Percentiles rank a stretch among this genome's conserved stretches.
Evolutionary conservation across 2,888 invertebrate genomes (phyloP).

Genomic region (Dasypolia templi): DNA sequence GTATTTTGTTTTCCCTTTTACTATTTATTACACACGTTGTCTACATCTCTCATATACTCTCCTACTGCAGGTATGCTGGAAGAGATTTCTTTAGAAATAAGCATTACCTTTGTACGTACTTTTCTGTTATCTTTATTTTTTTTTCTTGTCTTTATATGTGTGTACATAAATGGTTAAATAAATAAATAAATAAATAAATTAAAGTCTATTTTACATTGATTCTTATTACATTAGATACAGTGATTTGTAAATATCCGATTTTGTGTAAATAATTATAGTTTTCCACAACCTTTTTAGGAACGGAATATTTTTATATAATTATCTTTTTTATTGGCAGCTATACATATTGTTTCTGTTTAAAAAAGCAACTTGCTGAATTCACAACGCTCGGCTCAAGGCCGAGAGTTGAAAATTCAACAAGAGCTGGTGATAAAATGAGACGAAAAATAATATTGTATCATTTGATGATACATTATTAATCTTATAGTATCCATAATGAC

Average conservation of each 20-base stretch:
- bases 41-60: too few species aligned
- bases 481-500: neutral
- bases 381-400: neutral
- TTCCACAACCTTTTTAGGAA: slow-evolving; percentile 59
- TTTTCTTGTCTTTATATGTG: too few species aligned
- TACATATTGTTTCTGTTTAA: neutral
- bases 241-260: slow-evolving; percentile 42
- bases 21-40: too few species aligned
- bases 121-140: too few species aligned
- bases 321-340: neutral
- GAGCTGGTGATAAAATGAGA: neutral
- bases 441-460: too few species aligned
- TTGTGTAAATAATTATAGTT: slow-evolving; percentile 29
- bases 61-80: too few species aligned
- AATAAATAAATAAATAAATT: too few species aligned
- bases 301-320: slow-evolving; percentile 21
- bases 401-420: neutral
- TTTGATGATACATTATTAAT: neutral
- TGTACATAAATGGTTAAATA: too few species aligned
- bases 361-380: neutral
- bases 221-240: slow-evolving; percentile 31
- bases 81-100: too few species aligned
- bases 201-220: slow-evolving; percentile 24
- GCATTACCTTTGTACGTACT: too few species aligned
- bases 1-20: too few species aligned